Base-by-base conservation (phyloP, 2,888 invertebrate genomes). In the Rhopalosiphum nymphaeae region DNA sequence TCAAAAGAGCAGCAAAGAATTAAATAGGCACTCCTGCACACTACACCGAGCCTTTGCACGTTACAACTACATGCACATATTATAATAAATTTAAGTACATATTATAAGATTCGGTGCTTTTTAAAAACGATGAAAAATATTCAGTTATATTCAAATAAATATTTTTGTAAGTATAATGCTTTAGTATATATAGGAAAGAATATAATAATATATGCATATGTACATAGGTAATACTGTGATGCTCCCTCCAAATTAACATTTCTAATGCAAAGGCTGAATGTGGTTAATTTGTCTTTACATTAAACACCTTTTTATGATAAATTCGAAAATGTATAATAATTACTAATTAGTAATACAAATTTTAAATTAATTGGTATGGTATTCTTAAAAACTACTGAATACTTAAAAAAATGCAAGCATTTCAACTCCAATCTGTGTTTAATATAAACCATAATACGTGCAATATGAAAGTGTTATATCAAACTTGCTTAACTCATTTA, bases 1-100 rank as follows among this genome's bases (percentile, higher is more conserved):
- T 89, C 61, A 89, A 89, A 89, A 44, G 89, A 89, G 57, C 61
- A 57, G 44, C 89, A n/a, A 89, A 42, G 29, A 61, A 89, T 89
- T 89, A 89, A 57, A 57, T 26, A 88, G 88, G 57, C 13, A 44
- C 25, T 89, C 36, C 21, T 78, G 21, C 36, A 78, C 36, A 78
- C 78, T 78, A 78, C 36, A 78, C 36, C 7, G 29, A 49, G 42
- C 56, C 42, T 57, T 57, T 89, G 29, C 56, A 5, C 26, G 78
- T 78, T 42, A 78, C 36, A 36, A 36, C 36, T 78, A 78, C 21
- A 44, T 11, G 42, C 10, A 44, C 26, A 4, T 78, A 67, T 9
- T 10, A 85, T 85, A 85, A 85, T 85, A 78, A 9, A 78, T 78
- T 36, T 78, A 78, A 78, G 29, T 85, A 44, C 29, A 29, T 85